Conservation (phyloP, 2,888 invertebrate genomes). For the Xylophagus ater region DNA sequence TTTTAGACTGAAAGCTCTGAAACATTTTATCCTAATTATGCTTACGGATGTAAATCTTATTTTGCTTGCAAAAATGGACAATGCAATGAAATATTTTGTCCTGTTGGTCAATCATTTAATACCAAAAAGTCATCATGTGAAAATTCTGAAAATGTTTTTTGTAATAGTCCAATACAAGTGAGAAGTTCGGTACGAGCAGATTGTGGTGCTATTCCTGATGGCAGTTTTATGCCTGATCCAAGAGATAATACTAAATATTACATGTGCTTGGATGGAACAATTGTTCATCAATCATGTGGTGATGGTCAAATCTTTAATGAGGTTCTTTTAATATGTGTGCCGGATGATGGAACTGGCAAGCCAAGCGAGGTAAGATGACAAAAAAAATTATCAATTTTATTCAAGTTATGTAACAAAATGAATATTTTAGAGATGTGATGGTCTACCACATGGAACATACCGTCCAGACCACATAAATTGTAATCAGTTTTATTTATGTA, state of each 20-base stretch:
- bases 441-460: conserved; percentile 2
- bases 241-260: too few species aligned
- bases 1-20: too few species aligned
- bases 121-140: neutral
- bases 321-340: too few species aligned
- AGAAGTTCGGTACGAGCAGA: too few species aligned
- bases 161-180: too few species aligned
- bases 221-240: too few species aligned
- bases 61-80: conserved; percentile 5
- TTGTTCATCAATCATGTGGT: too few species aligned
- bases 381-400: neutral
- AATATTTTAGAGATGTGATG: conserved; percentile 7
- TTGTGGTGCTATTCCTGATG: neutral
- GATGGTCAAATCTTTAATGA: too few species aligned
- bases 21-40: conserved; percentile 4
- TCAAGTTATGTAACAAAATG: neutral
- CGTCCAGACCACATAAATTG: too few species aligned
- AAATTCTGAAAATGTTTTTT: conserved; percentile 1
- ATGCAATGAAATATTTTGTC: conserved; percentile 2
- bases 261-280: too few species aligned
- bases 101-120: neutral
- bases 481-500: neutral
- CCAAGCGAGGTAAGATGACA: neutral
- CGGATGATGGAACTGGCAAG: neutral
- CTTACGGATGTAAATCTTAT: conserved; percentile 1